A percentile compares a stretch with the other conserved stretches of the same genome.
Evolutionary conservation across 2,113 vertebrate genomes (phyloP).

Genomic region (Sceloporus undulatus): DNA sequence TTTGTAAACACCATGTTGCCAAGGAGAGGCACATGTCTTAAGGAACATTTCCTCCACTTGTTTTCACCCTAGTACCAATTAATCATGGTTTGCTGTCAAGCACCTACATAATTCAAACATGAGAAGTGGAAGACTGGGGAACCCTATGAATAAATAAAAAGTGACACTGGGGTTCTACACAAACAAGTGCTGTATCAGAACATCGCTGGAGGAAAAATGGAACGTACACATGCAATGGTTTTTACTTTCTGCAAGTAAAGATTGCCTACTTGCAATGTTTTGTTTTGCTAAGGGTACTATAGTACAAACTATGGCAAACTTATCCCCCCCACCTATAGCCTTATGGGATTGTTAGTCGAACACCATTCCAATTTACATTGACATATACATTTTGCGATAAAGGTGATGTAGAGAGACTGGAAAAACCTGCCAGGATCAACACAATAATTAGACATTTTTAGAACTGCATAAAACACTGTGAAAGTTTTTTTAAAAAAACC

Average conservation of each 20-base stretch:
- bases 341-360: background rate
- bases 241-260: background rate
- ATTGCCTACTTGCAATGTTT: background rate
- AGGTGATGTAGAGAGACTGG: background rate
- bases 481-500: background rate
- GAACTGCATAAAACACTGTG: background rate
- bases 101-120: background rate
- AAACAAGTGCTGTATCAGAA: background rate
- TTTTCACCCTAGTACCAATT: background rate
- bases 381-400: background rate
- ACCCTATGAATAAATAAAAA: slow-evolving; percentile 6
- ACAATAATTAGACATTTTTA: background rate
- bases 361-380: background rate
- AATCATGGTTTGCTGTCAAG: background rate
- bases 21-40: slow-evolving; percentile 5
- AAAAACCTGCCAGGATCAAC: background rate
- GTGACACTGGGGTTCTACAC: background rate
- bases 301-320: background rate
- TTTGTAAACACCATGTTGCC: background rate
- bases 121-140: background rate
- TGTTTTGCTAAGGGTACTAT: background rate
- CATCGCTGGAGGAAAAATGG: background rate
- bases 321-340: background rate
- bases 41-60: background rate
- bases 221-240: background rate